These are phyloP conservation scores for Sebastes oblongus DNA, from an alignment of 2,797 vertebrate species.

Conservation along the genomic window DNA sequence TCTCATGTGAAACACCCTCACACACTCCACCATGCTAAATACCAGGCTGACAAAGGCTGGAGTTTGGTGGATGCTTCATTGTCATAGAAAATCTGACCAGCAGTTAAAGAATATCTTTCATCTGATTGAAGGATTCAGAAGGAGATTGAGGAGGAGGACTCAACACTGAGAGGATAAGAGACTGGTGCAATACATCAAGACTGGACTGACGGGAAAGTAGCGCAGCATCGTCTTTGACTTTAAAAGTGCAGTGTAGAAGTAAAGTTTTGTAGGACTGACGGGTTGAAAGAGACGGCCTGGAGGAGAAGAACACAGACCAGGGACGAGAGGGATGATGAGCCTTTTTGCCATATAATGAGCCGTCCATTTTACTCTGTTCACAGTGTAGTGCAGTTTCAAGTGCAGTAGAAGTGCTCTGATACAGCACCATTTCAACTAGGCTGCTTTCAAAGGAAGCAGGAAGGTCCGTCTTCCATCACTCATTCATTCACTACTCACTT, in stretches of 20 bases:
- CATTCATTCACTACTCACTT: background rate
- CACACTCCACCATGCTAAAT: constrained; percentile 11
- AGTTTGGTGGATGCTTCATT: background rate
- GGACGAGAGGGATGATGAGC: background rate
- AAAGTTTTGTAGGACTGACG: background rate
- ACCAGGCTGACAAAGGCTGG: constrained; percentile 15
- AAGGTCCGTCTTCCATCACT: background rate
- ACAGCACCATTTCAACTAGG: background rate
- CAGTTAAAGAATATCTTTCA: background rate
- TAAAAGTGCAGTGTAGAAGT: background rate
- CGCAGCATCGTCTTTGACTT: background rate
- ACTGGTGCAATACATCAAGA: background rate
- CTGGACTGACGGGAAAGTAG: background rate
- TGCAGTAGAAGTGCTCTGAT: background rate
- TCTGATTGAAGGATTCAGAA: constrained; percentile 9
- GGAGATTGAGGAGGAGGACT: background rate
- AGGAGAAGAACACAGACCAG: background rate
- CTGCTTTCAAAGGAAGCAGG: background rate
- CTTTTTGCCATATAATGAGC: background rate
- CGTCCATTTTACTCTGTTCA: background rate
- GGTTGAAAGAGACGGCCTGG: background rate
- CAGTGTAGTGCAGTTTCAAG: background rate
- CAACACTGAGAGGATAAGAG: constrained; percentile 9
- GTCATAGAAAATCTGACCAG: constrained; percentile 5
- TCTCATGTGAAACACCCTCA: constrained; percentile 22